Conservation (phyloP, 2,113 vertebrate genomes). For the Notothenia rossii region DNA sequence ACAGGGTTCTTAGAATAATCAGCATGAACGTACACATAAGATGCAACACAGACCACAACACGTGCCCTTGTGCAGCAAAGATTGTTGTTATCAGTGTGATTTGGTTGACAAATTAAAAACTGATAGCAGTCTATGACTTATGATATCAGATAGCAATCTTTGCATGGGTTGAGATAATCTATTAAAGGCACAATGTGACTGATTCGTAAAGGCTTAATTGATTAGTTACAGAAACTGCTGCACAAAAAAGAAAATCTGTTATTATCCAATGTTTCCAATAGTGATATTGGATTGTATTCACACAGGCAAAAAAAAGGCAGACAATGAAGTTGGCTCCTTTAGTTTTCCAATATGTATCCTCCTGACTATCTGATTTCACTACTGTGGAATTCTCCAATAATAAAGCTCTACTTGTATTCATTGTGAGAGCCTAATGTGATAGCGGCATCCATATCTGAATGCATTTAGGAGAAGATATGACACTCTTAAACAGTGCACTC, state of each 20-base stretch:
- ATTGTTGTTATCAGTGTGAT: background rate
- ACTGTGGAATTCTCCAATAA: constrained; percentile 16
- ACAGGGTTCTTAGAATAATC: background rate
- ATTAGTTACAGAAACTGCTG: constrained; percentile 5
- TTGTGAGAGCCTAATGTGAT: constrained; percentile 11
- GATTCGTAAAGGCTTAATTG: background rate
- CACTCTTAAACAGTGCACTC: background rate
- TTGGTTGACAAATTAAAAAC: background rate
- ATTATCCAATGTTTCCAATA: constrained; percentile 12
- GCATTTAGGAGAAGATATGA: constrained; percentile 15
- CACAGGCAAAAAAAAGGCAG: background rate
- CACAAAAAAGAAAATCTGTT: background rate
- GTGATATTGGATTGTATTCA: constrained; percentile 1
- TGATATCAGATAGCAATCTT: constrained; percentile 8
- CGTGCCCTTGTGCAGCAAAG: background rate
- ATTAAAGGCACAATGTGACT: background rate
- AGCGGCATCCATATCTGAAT: background rate
- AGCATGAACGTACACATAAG: background rate
- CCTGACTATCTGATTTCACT: constrained; percentile 20
- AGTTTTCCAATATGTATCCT: background rate
- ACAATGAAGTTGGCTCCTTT: constrained; percentile 14
- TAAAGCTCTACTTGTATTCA: constrained; percentile 9
- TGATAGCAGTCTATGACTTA: background rate
- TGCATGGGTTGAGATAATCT: background rate
- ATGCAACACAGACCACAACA: background rate